These are phyloP conservation scores for Campopleginae sp. DNA, from an alignment of 2,888 invertebrate genomes.

Conservation along the genomic window DNA sequence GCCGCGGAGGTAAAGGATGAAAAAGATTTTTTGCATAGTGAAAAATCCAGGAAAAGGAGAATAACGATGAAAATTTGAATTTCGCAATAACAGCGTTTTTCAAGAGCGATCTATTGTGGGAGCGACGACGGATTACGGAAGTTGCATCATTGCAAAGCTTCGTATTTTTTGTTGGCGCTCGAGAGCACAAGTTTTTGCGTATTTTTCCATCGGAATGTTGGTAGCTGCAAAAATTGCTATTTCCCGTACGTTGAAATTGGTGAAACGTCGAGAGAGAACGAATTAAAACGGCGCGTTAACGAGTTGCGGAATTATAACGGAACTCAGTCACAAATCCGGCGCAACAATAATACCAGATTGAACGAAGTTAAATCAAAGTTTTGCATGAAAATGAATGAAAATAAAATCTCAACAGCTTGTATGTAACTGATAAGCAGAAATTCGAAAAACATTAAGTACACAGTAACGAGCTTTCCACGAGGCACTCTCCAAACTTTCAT, in stretches of 20 bases:
- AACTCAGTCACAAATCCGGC: neutral
- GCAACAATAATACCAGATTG: neutral
- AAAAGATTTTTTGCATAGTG: neutral
- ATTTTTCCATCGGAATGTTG: neutral
- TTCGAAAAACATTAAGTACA: neutral
- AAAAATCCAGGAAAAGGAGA: neutral
- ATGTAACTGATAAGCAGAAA: neutral
- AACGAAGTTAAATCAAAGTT: neutral
- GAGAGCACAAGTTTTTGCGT: neutral
- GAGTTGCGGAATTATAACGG: neutral
- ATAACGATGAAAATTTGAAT: neutral
- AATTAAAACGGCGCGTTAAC: neutral
- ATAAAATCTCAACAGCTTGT: neutral
- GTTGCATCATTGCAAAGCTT: neutral
- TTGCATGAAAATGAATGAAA: neutral
- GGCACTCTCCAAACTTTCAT: neutral
- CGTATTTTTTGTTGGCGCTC: neutral
- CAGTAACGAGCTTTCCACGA: neutral
- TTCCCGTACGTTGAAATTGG: neutral
- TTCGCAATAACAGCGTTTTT: neutral
- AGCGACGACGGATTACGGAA: neutral
- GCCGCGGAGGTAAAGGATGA: neutral
- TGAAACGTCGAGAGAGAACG: neutral
- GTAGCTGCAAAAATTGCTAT: neutral
- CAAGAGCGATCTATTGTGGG: neutral